Base-by-base conservation (phyloP, 2,888 invertebrate genomes). In the Aphidius colemani region DNA sequence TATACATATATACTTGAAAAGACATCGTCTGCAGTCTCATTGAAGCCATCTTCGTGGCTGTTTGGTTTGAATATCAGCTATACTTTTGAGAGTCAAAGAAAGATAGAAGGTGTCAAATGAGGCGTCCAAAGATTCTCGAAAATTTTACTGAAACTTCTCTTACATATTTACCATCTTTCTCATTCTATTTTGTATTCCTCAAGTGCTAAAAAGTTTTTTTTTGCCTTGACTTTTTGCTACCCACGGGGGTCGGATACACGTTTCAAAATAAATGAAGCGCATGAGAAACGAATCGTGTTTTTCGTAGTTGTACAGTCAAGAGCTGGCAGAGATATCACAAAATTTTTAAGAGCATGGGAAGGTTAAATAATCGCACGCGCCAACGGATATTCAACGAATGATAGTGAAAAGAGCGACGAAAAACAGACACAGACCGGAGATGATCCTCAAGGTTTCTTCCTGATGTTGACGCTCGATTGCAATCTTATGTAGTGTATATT, bases 41-140 rank as follows among this genome's bases (percentile, higher is more conserved):
- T 71, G 67, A 72, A 72, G 70, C 70, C 64, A 67, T 68, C 45
- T 30, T 30, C 49, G 61, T 51, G 61, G 62, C 68, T 63, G 70
- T 71, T 67, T 49, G 62, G 13, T 64, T 66, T 58, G 46, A 65
- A 65, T 59, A 66, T 40, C 7, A 53, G 6, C 41, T 44, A 55
- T 13, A 55, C 55, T 18, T 10, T n/a, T 9, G 11, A 55, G 18
- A 30, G 7, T 39, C 41, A 48, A 59, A 13, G 40, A 13, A 7
- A 11, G 56, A 55, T 49, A 71, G 69, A 69, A 70, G 72, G 69
- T 73, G 61, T 77, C 70, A 78, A 79, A 79, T 77, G 78, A 79
- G 77, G 75, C 78, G 78, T 73, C 73, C 70, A 73, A 70, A 75
- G 69, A 76, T 76, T 72, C 69, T 69, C 67, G 64, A 71, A 72